Evolutionary conservation across 64 coral and sea anemone species (phyloP).

Genomic region (Astreopora myriophthalma): DNA sequence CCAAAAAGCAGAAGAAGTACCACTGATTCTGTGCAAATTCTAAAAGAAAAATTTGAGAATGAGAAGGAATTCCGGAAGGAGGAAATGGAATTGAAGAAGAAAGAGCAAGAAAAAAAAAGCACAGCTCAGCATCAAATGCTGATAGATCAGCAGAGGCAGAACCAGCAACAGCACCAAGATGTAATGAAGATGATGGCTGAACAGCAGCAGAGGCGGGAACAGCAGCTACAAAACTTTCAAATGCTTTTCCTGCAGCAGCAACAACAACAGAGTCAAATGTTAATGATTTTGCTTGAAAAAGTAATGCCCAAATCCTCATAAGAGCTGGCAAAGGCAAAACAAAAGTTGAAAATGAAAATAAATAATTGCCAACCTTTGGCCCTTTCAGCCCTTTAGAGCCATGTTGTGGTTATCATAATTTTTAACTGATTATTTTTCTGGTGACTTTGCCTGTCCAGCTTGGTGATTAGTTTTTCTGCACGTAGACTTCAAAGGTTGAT

Average conservation of each 20-base stretch:
- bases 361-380: neutral
- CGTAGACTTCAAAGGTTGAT: too few species aligned
- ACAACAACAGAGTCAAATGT: constrained; percentile 25
- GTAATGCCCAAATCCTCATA: constrained; percentile 4
- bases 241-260: constrained; percentile 59
- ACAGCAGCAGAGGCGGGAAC: constrained; percentile 54
- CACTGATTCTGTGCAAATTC: too few species aligned
- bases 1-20: too few species aligned
- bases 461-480: too few species aligned
- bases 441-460: too few species aligned
- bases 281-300: constrained; percentile 29
- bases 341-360: neutral
- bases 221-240: constrained; percentile 49
- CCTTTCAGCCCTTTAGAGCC: neutral
- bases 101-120: too few species aligned
- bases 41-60: too few species aligned
- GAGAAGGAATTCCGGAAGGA: too few species aligned
- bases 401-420: constrained; percentile 4
- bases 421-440: too few species aligned
- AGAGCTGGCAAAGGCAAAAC: neutral
- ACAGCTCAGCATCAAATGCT: too few species aligned
- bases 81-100: too few species aligned
- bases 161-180: constrained; percentile 58
- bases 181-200: constrained; percentile 39
- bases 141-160: constrained; percentile 52